A percentile compares a stretch with the other conserved stretches of the same genome.
These are phyloP conservation scores for Salvelinus fontinalis DNA, from an alignment of 2,113 vertebrate species.

Conservation along the genomic window DNA sequence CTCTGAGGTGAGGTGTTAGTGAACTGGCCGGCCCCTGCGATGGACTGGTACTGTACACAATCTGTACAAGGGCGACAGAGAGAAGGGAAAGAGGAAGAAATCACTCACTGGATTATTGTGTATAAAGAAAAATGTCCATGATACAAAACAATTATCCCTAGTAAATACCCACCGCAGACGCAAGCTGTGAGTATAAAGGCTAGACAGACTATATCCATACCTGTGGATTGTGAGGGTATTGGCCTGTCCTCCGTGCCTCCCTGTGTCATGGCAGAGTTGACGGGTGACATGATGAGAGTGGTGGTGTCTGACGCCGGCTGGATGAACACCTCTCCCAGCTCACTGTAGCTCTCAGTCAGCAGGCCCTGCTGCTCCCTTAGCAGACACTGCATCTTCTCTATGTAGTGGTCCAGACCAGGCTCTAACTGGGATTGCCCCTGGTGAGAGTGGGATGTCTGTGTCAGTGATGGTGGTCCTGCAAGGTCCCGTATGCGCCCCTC, in stretches of 20 bases:
- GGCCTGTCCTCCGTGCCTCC: conserved; percentile 65
- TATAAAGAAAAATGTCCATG: too few species aligned
- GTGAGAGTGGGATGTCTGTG: conserved; percentile 27
- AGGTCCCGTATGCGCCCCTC: conserved; percentile 73
- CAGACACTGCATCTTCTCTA: conserved; percentile 86
- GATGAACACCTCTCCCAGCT: conserved; percentile 75
- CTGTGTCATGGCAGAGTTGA: conserved; percentile 74
- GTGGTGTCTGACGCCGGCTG: conserved; percentile 58
- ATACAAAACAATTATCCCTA: too few species aligned
- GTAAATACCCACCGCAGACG: too few species aligned
- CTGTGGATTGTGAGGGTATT: conserved; percentile 44
- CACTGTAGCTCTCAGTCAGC: conserved; percentile 81
- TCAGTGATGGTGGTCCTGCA: conserved; percentile 19
- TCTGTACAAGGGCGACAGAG: conserved; percentile 46
- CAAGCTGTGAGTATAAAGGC: background rate
- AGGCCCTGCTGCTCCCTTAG: conserved; percentile 87
- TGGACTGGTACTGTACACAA: conserved; percentile 45
- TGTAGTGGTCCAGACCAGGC: conserved; percentile 85
- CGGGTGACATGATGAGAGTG: conserved; percentile 73
- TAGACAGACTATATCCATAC: conserved; percentile 34
- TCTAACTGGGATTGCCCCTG: conserved; percentile 64
- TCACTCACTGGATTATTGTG: too few species aligned
- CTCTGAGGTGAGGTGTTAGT: conserved; percentile 24
- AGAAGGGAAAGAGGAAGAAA: background rate
- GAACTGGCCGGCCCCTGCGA: conserved; percentile 36